These are phyloP conservation scores for Micrastur ruficollis DNA, from an alignment of 2,797 vertebrate species.

Conservation along the genomic window DNA sequence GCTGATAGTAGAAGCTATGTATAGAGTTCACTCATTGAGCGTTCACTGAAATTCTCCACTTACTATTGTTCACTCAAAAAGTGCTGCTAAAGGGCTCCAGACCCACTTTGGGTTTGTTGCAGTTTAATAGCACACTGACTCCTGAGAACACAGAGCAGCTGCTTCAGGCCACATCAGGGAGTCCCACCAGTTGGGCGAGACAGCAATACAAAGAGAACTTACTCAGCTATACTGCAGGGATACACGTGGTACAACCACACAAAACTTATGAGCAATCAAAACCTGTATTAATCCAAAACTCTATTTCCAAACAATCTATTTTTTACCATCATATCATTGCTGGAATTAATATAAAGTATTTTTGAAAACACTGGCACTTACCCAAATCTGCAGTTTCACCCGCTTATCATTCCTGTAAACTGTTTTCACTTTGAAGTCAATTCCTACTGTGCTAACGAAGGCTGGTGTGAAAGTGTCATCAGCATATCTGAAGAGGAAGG, in stretches of 20 bases:
- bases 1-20: background rate
- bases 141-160: background rate
- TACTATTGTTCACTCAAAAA: background rate
- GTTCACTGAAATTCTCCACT: background rate
- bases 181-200: background rate
- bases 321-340: background rate
- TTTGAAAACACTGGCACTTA: slow-evolving; percentile 69
- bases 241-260: background rate
- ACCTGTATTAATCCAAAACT: background rate
- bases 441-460: slow-evolving; percentile 96
- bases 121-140: background rate
- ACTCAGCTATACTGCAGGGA: background rate
- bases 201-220: background rate
- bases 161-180: background rate
- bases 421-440: slow-evolving; percentile 98
- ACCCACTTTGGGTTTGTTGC: background rate
- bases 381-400: slow-evolving; percentile 97
- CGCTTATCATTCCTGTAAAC: slow-evolving; percentile 95
- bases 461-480: slow-evolving; percentile 95
- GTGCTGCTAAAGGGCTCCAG: background rate
- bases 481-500: slow-evolving; percentile 93
- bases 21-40: background rate
- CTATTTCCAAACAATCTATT: background rate
- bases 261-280: background rate
- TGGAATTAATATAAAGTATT: background rate